Base-by-base conservation (phyloP, 2,797 vertebrate genomes). In the Catharus ustulatus region DNA sequence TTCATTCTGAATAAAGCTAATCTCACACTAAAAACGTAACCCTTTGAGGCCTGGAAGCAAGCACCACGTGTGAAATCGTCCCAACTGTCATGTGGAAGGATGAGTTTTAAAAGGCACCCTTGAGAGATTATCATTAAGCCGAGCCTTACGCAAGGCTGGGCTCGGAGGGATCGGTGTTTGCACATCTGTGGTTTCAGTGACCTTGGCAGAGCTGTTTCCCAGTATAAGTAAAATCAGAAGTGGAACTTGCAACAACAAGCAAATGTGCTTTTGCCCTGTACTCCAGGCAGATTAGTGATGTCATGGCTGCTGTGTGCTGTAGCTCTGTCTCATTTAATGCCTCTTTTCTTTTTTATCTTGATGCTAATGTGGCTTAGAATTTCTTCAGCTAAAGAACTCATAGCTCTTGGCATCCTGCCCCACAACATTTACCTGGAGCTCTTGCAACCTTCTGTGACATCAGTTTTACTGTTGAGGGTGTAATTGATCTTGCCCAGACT, bases 361-460 rank as follows among this genome's bases (percentile, higher is more conserved):
- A 48, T 77, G 46, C 29, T 75, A 27, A 43, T 13, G 5, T 48
- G 30, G 19, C 36, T 85, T 40, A 71, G 59, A 55, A 36, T 89
- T 95, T 92, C 87, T 80, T 66, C 55, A 78, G 43, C 36, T 75
- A 7, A 87, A 87, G 86, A 71, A 1, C 51, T 85, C 64, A 38
- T 54, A 42, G 30, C 58, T 87, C 58, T 75, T 76, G 75, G 68
- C 68, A 62, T 68, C 54, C 46, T 66, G 55, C 83, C 63, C 59
- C 27, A 24, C 58, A 45, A 43, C 45, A 40, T 73, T 63, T 84
- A 87, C 74, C 52, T 96, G 74, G 27, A 71, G 11, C n/a, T 89
- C 76, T 78, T 95, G 74, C 57, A 72, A 27, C 43, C 54, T 79
- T 86, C 66, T 69, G 62, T 89, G 87, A 92, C 81, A 73, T 89